Evolutionary conservation across 2,113 vertebrate genomes (phyloP).

Genomic region (Synodontis membranacea): DNA sequence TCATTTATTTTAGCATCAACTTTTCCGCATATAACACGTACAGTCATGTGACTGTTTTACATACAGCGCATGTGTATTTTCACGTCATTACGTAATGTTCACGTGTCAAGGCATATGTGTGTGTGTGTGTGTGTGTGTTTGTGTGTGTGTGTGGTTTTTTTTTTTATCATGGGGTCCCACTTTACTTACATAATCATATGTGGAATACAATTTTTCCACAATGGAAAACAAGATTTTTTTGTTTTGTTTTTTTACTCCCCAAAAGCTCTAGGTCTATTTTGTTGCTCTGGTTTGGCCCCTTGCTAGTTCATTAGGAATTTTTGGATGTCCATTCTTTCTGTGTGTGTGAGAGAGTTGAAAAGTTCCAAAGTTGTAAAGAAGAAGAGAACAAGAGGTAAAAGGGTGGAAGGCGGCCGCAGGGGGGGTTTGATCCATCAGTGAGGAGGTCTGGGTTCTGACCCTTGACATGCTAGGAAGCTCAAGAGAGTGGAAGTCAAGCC

Average conservation of each 20-base stretch:
- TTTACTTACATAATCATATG: neutral
- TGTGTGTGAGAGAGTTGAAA: constrained; percentile 16
- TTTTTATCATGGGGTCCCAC: neutral
- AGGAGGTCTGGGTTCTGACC: constrained; percentile 76
- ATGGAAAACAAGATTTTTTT: neutral
- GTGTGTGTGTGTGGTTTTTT: too few species aligned
- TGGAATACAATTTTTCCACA: neutral
- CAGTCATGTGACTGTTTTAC: neutral
- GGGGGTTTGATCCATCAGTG: constrained; percentile 64
- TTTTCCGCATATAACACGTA: too few species aligned
- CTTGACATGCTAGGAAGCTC: constrained; percentile 64
- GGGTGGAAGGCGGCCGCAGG: neutral
- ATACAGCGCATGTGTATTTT: neutral
- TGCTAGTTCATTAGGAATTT: constrained; percentile 26
- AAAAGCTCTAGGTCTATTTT: neutral
- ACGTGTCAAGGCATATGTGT: neutral
- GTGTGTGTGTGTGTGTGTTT: too few species aligned
- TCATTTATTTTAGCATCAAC: too few species aligned
- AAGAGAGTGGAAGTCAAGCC: constrained; percentile 68
- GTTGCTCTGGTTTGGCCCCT: neutral
- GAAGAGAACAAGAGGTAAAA: constrained; percentile 2
- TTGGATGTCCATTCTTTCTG: constrained; percentile 31
- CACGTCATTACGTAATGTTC: neutral
- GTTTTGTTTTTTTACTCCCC: too few species aligned
- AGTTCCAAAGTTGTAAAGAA: constrained; percentile 33